These are phyloP conservation scores for Ciconia maguari DNA, from an alignment of 2,113 vertebrate genomes.

Conservation along the genomic window DNA sequence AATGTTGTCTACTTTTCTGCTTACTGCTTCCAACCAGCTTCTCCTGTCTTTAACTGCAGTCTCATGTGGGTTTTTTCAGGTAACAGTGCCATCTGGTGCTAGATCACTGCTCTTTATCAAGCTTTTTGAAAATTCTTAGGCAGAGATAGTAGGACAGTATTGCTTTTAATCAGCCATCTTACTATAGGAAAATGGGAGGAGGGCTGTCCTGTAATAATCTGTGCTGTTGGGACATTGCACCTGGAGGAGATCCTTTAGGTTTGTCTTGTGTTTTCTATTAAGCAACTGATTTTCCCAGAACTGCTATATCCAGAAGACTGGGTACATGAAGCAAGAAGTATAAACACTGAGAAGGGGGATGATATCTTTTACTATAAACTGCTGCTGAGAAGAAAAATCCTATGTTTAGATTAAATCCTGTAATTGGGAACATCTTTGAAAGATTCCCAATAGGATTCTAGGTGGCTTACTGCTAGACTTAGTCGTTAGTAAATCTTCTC, in stretches of 20 bases:
- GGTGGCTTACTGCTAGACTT: neutral
- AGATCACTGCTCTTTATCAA: neutral
- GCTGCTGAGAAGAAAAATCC: neutral
- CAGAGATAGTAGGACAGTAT: neutral
- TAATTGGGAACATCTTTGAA: neutral
- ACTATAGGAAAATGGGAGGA: neutral
- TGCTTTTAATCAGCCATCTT: neutral
- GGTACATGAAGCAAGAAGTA: neutral
- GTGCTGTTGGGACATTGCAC: neutral
- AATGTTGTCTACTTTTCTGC: neutral
- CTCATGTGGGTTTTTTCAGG: neutral
- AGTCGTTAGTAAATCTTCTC: neutral
- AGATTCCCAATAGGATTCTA: neutral
- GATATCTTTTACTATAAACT: neutral
- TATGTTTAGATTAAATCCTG: neutral
- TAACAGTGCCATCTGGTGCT: conserved; percentile 65
- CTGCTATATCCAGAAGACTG: neutral
- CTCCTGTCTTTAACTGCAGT: neutral
- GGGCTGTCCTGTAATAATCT: neutral
- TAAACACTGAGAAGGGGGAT: neutral
- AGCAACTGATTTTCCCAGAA: neutral
- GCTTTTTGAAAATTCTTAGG: neutral
- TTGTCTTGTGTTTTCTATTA: neutral
- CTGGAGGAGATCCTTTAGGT: neutral
- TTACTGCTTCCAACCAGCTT: neutral